phyloP scores from a whole-genome alignment of 2,113 vertebrate species.

The Halcyon senegalensis region DNA sequence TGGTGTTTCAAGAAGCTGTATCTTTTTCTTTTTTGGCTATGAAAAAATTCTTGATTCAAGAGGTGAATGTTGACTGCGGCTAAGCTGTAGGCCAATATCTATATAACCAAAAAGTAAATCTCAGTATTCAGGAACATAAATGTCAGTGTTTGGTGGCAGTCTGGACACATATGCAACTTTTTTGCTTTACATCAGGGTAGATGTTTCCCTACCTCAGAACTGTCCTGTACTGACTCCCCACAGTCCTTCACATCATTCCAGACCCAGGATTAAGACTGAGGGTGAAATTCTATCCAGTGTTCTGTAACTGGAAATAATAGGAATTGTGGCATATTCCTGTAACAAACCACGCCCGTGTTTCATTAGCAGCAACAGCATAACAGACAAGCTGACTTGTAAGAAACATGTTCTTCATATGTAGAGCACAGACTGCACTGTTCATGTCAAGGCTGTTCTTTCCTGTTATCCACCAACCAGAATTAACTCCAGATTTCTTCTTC shows the following conservation, averaged over 20 bases:
- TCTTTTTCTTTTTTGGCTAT: slow-evolving; percentile 14
- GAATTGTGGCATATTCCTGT: not conserved
- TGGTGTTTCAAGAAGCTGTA: not conserved
- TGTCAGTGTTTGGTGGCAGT: not conserved
- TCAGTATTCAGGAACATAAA: not conserved
- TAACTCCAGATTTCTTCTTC: not conserved
- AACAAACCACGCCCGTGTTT: not conserved
- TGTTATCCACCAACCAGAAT: accelerated
- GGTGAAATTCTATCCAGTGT: not conserved
- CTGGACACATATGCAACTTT: not conserved
- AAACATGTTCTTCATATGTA: not conserved
- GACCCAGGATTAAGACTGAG: not conserved
- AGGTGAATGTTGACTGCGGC: slow-evolving; percentile 12
- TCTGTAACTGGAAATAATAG: not conserved
- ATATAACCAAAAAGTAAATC: slow-evolving; percentile 31
- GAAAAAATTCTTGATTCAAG: slow-evolving; percentile 37
- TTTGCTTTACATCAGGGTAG: not conserved
- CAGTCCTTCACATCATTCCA: not conserved
- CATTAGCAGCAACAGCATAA: not conserved
- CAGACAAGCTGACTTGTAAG: not conserved
- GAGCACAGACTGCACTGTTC: not conserved
- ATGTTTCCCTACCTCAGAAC: slow-evolving; percentile 9
- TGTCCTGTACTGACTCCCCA: not conserved
- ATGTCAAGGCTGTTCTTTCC: not conserved
- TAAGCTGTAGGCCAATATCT: slow-evolving; percentile 60